Base-by-base conservation (phyloP, 2,797 vertebrate genomes). In the Pipistrellus pygmaeus region DNA sequence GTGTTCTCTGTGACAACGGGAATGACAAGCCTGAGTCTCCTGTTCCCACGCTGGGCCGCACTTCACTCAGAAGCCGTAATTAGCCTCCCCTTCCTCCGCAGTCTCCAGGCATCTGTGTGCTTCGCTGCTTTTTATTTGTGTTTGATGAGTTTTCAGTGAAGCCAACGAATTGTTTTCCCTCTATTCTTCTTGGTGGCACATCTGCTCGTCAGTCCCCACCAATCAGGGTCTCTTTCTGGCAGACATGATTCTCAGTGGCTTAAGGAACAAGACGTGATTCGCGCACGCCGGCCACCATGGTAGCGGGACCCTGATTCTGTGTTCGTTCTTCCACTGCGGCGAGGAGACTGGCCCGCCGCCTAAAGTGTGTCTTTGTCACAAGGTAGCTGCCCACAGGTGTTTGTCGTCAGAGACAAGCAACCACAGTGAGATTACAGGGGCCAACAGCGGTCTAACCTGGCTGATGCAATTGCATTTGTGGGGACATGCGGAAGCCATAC, bases 361-460 rank as follows among this genome's bases (percentile, higher is more conserved):
- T 1, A 14, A 60, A 66, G 30, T 6, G 12, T 10, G 0, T 66
- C 12, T 66, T 35, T 27, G 15, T 64, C 6, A n/a, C 44, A 32
- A 60, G 69, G 23, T 10, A 9, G 25, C 32, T 44, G 6, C 68
- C 27, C 9, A 1, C 9, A 14, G 25, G 27, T 30, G 44, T 55
- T 62, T 20, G 17, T 27, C 14, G 1, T 64, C 6, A n/a, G 75
- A 55, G 35, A 7, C 10, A 80, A 90, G 55, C 1, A 0, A 13
- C 20, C 66, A n/a, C 11, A 0, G 1, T 23, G 25, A 32, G 57
- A 5, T 14, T 7, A 3, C 23, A 1, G 1, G 13, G 2, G 35
- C 41, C 20, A 14, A 23, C 1, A 25, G 6, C 35, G 15, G 10
- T 13, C 64, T 75, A 71, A 35, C 51, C 41, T 11, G 76, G 48